A percentile compares a stretch with the other conserved stretches of the same genome.
These are phyloP conservation scores for Orussus abietinus DNA, from an alignment of 1,140 invertebrate genomes.

Conservation along the genomic window DNA sequence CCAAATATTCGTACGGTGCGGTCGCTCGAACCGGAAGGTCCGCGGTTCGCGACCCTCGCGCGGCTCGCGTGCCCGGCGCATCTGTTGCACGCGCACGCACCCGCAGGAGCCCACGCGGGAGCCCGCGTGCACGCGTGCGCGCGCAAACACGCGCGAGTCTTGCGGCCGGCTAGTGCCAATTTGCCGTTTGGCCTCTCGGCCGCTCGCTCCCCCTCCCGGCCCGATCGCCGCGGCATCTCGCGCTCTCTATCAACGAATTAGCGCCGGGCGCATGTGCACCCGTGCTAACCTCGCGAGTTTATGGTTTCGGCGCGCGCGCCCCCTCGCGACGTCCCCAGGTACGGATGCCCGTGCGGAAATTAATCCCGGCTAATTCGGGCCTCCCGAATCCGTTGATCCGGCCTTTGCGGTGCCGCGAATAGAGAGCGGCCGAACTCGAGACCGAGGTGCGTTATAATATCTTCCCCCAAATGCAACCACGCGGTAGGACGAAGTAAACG, in stretches of 20 bases:
- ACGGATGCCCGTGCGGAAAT: not conserved
- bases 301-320: conserved; percentile 22
- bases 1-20: conserved; percentile 38
- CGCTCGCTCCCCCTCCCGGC: too few species aligned
- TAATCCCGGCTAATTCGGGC: conserved; percentile 4
- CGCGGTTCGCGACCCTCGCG: conserved; percentile 43
- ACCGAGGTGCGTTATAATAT: too few species aligned
- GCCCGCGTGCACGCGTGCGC: conserved; percentile 16
- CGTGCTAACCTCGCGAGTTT: conserved; percentile 33
- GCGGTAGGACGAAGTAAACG: too few species aligned
- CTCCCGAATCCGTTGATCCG: conserved; percentile 14
- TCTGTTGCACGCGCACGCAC: conserved; percentile 47
- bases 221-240: too few species aligned
- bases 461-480: too few species aligned
- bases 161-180: too few species aligned
- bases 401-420: too few species aligned
- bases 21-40: conserved; percentile 30
- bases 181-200: too few species aligned
- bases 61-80: conserved; percentile 46
- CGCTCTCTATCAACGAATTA: conserved; percentile 39
- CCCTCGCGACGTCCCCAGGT: conserved; percentile 1
- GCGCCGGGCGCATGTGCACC: conserved; percentile 24
- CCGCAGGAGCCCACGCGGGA: conserved; percentile 26
- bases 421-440: too few species aligned
- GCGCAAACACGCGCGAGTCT: too few species aligned